These are phyloP conservation scores for Decapterus maruadsi DNA, from an alignment of 2,797 vertebrate species.

Conservation along the genomic window DNA sequence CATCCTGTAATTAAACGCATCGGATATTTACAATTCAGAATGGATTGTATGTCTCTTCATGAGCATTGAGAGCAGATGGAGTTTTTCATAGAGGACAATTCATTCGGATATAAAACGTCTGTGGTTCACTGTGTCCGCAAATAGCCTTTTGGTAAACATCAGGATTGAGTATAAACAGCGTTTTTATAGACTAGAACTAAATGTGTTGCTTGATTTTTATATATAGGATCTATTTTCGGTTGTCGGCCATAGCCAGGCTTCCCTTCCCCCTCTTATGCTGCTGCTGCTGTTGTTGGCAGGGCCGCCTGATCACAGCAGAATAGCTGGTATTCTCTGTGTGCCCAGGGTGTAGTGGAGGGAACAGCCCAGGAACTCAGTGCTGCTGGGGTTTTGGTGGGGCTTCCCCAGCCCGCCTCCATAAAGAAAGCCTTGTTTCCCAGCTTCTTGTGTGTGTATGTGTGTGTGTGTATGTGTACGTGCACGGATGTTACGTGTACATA, in stretches of 20 bases:
- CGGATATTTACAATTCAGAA: conserved; percentile 63
- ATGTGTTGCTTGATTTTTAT: conserved; percentile 72
- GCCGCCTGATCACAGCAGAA: conserved; percentile 62
- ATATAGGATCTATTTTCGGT: conserved; percentile 77
- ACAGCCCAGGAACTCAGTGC: conserved; percentile 53
- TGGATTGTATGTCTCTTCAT: conserved; percentile 35
- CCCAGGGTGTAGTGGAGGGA: conserved; percentile 54
- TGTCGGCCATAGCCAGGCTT: conserved; percentile 74
- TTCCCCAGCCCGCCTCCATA: conserved; percentile 73
- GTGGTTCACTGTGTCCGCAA: conserved; percentile 63
- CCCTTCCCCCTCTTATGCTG: conserved; percentile 74
- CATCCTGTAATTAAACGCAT: conserved; percentile 68
- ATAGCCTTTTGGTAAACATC: conserved; percentile 77
- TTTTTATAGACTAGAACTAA: conserved; percentile 77
- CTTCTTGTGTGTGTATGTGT: conserved; percentile 29
- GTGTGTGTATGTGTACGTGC: neutral
- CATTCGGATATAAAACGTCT: conserved; percentile 66
- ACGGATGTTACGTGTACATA: neutral
- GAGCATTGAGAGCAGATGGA: conserved; percentile 40
- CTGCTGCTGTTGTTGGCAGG: conserved; percentile 83
- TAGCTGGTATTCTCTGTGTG: conserved; percentile 71
- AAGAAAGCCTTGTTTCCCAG: conserved; percentile 67
- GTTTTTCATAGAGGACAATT: conserved; percentile 70
- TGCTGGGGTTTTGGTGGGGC: conserved; percentile 78
- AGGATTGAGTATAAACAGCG: conserved; percentile 69